A percentile compares a stretch with the other conserved stretches of the same genome.
phyloP scores from a whole-genome alignment of 1,140 invertebrate species.

The Trypoxylus dichotomus region DNA sequence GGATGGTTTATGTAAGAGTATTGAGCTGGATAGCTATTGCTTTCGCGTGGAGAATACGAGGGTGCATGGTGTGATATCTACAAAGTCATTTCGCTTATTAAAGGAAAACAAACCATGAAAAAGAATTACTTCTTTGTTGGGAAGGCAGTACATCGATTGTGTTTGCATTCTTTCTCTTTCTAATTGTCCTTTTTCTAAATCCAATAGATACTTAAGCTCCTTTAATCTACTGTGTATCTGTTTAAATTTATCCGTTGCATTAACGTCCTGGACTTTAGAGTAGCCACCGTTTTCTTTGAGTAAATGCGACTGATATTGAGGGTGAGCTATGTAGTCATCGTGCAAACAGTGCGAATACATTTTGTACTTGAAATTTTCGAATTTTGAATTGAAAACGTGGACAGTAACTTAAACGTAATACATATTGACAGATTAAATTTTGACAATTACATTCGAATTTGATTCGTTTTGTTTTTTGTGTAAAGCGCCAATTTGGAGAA shows the following conservation, averaged over 20 bases:
- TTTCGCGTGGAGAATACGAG: neutral
- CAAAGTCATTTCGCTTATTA: neutral
- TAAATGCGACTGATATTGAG: neutral
- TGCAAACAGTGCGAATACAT: neutral
- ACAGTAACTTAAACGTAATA: neutral
- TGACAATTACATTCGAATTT: no score
- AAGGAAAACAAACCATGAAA: neutral
- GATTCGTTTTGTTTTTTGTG: no score
- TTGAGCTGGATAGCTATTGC: neutral
- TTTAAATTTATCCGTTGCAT: neutral
- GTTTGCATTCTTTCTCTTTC: neutral
- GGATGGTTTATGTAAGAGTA: neutral
- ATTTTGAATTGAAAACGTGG: neutral
- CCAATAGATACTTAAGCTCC: neutral
- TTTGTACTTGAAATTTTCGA: slow-evolving; percentile 23
- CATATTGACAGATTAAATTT: neutral
- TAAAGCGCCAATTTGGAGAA: no score
- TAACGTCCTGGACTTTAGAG: neutral
- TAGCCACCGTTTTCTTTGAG: neutral
- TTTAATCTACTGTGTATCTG: neutral
- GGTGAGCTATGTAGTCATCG: neutral
- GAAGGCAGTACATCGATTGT: slow-evolving; percentile 5
- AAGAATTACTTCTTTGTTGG: neutral
- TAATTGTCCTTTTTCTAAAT: neutral
- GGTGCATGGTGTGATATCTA: neutral